phyloP scores from a whole-genome alignment of 2,113 vertebrate genomes.

The Hypomesus transpacificus region DNA sequence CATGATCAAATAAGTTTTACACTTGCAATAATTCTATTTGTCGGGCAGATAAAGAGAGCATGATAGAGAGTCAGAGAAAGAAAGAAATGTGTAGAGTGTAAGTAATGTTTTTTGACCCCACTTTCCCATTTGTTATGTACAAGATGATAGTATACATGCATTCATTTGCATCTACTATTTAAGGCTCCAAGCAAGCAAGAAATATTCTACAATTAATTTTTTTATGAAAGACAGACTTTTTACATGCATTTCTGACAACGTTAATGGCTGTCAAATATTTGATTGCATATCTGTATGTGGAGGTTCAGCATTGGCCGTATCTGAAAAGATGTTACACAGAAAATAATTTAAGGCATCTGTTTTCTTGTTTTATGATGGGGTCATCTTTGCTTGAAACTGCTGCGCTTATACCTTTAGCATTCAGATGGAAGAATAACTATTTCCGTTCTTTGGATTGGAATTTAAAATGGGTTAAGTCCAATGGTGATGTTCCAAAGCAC shows the following conservation, averaged over 20 bases:
- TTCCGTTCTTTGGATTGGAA: neutral
- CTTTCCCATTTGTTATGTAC: no score
- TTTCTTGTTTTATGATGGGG: neutral
- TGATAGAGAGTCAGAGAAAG: neutral
- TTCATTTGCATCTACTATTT: no score
- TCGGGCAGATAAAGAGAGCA: neutral
- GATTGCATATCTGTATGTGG: neutral
- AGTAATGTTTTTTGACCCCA: no score
- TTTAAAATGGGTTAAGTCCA: no score
- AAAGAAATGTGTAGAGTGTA: neutral
- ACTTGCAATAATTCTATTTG: conserved; percentile 18
- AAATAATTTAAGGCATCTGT: neutral
- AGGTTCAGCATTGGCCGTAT: neutral
- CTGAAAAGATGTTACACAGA: neutral
- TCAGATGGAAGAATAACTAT: conserved; percentile 3
- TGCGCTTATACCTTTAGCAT: neutral
- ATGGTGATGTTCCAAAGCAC: neutral
- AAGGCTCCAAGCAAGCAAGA: conserved; percentile 15
- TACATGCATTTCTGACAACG: neutral
- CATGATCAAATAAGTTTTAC: neutral
- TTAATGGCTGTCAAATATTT: neutral
- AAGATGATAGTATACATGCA: no score
- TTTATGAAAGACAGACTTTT: neutral
- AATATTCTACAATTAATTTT: conserved; percentile 32
- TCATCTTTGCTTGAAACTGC: neutral